Percentiles rank a stretch among this genome's conserved stretches.
Conservation (phyloP, 2,797 vertebrate genomes). For the Etheostoma nigrum region DNA sequence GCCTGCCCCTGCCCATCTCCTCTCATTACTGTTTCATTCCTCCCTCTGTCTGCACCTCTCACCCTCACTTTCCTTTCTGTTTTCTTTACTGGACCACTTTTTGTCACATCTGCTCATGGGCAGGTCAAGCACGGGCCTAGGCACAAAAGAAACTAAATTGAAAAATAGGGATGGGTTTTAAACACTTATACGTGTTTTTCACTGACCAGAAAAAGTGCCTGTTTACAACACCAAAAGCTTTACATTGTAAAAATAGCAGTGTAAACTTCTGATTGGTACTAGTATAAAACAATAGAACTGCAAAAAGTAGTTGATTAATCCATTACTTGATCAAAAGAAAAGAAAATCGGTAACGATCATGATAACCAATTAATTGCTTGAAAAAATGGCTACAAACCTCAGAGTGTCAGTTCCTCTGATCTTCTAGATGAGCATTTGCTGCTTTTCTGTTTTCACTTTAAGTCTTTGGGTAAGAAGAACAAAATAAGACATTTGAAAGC, state of each 20-base stretch:
- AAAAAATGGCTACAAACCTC: not conserved
- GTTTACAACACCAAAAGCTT: not conserved
- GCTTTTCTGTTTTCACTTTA: not conserved
- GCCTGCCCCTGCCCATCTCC: constrained; percentile 56
- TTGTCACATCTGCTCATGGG: constrained; percentile 34
- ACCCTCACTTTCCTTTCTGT: constrained; percentile 40
- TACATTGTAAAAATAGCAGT: too few species aligned
- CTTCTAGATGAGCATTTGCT: not conserved
- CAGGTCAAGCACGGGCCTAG: constrained; percentile 31
- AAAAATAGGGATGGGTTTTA: not conserved
- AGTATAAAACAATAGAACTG: not conserved
- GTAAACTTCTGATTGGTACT: too few species aligned
- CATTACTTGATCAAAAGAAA: not conserved
- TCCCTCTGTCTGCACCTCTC: constrained; percentile 51
- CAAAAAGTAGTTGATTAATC: not conserved
- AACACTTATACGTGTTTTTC: not conserved
- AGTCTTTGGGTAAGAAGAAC: not conserved
- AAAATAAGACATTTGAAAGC: not conserved
- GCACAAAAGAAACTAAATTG: constrained; percentile 12
- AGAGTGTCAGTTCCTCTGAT: not conserved
- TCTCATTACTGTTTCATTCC: constrained; percentile 79
- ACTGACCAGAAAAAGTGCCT: not conserved
- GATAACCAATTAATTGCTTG: not conserved
- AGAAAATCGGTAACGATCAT: too few species aligned
- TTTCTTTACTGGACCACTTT: constrained; percentile 34